Conservation (phyloP, 2,797 vertebrate species). For the Amphiprion clarkii region DNA sequence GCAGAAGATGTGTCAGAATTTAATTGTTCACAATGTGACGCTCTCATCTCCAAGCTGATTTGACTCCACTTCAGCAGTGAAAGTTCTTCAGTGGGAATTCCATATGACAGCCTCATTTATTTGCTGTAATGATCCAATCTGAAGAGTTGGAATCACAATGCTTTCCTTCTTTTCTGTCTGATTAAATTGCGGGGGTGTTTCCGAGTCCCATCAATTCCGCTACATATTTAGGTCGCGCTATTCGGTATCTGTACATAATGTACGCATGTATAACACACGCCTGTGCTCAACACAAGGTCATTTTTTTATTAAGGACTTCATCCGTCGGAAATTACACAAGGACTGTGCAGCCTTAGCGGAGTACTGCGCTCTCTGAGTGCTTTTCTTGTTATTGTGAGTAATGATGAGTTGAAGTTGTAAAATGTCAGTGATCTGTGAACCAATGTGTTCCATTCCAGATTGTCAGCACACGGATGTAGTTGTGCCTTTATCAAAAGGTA, state of each 20-base stretch:
- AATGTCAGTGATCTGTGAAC: slow-evolving; percentile 6
- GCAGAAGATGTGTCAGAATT: slow-evolving; percentile 45
- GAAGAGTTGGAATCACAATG: slow-evolving; percentile 12
- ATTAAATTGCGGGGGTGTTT: no score
- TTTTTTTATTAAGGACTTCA: no score
- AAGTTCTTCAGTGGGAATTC: slow-evolving; percentile 35
- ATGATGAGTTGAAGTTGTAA: slow-evolving; percentile 19
- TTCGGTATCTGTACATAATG: no score
- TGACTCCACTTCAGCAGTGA: slow-evolving; percentile 43
- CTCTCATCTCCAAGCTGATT: slow-evolving; percentile 57
- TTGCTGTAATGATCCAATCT: slow-evolving; percentile 21
- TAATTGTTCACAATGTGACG: slow-evolving; percentile 59
- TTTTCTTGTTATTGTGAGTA: not conserved
- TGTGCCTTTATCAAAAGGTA: slow-evolving; percentile 27
- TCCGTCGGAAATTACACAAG: no score
- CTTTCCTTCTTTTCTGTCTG: slow-evolving; percentile 1
- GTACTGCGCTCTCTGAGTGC: no score
- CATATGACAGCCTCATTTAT: slow-evolving; percentile 26
- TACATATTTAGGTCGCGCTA: no score
- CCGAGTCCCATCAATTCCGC: no score
- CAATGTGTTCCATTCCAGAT: not conserved
- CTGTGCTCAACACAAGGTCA: no score
- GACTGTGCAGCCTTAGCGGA: no score
- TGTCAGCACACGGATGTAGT: not conserved
- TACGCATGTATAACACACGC: no score